Conservation (phyloP, 1,140 invertebrate genomes). For the Drosophila fuyamai region DNA sequence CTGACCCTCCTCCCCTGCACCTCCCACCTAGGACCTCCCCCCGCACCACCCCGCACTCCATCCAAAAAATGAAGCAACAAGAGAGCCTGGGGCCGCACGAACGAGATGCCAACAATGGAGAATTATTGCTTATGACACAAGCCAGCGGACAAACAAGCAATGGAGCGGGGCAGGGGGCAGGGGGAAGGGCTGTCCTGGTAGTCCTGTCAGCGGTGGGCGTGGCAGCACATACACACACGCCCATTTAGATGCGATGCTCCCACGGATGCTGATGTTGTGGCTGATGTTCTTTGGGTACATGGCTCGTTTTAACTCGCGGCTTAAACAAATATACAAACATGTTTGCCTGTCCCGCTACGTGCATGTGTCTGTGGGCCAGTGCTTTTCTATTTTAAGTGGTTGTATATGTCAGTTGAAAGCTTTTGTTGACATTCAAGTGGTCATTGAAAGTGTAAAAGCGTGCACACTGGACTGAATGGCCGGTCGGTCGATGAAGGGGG, state of each 20-base stretch:
- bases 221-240: conserved; percentile 49
- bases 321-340: conserved; percentile 62
- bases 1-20: not conserved
- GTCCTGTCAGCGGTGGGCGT: conserved; percentile 35
- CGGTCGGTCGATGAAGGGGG: not conserved
- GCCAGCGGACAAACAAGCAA: conserved; percentile 34
- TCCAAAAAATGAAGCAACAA: conserved; percentile 50
- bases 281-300: conserved; percentile 44
- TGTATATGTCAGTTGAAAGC: conserved; percentile 81
- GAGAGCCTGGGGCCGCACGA: conserved; percentile 41
- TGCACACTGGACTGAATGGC: conserved; percentile 43
- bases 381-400: conserved; percentile 78
- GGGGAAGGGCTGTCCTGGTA: not conserved
- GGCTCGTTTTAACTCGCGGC: conserved; percentile 68
- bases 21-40: not conserved
- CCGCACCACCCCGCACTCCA: not conserved
- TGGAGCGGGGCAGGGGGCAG: too few species aligned
- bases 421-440: conserved; percentile 81
- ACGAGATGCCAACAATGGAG: conserved; percentile 65
- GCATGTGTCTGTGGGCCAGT: conserved; percentile 42
- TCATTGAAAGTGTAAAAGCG: conserved; percentile 79
- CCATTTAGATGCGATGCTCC: conserved; percentile 3
- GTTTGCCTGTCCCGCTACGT: conserved; percentile 5
- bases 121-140: conserved; percentile 78
- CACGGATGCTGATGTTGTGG: conserved; percentile 5